phyloP scores from a whole-genome alignment of 1,140 invertebrate genomes.

The Frieseomelitta varia region DNA sequence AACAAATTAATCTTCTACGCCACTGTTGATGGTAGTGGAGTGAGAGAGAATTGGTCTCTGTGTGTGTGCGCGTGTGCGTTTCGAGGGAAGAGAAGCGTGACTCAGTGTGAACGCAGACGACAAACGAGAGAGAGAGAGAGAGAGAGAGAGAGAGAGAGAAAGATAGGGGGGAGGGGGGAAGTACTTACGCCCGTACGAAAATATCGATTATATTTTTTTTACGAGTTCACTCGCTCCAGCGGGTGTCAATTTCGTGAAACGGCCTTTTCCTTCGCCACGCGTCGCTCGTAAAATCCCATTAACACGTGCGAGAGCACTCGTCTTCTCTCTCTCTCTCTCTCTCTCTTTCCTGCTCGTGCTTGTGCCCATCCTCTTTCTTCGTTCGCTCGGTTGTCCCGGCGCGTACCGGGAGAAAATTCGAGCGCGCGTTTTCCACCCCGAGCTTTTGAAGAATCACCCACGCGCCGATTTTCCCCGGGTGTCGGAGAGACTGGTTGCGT shows the following conservation, averaged over 20 bases:
- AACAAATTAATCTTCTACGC: constrained; percentile 62
- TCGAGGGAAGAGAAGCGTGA: constrained; percentile 42
- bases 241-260: constrained; percentile 71
- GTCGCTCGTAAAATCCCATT: constrained; percentile 71
- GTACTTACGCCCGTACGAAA: constrained; percentile 69
- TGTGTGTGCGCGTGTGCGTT: background rate
- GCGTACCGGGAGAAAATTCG: constrained; percentile 31
- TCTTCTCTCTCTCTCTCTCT: background rate
- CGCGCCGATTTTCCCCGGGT: constrained; percentile 33
- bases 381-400: background rate
- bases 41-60: background rate
- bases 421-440: constrained; percentile 31
- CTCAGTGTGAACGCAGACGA: constrained; percentile 43
- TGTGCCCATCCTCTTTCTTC: background rate
- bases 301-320: constrained; percentile 59
- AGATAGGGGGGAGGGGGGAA: constrained; percentile 37
- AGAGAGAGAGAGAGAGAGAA: background rate
- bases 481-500: constrained; percentile 14
- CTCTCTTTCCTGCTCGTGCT: background rate
- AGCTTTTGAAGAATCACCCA: constrained; percentile 46
- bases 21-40: constrained; percentile 23
- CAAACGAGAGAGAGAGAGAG: background rate
- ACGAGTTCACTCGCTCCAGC: constrained; percentile 61
- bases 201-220: constrained; percentile 75
- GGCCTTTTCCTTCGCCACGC: constrained; percentile 60